A percentile compares a stretch with the other conserved stretches of the same genome.
Evolutionary conservation across 2,113 vertebrate species (phyloP).

Genomic region (Tringa solitaria): DNA sequence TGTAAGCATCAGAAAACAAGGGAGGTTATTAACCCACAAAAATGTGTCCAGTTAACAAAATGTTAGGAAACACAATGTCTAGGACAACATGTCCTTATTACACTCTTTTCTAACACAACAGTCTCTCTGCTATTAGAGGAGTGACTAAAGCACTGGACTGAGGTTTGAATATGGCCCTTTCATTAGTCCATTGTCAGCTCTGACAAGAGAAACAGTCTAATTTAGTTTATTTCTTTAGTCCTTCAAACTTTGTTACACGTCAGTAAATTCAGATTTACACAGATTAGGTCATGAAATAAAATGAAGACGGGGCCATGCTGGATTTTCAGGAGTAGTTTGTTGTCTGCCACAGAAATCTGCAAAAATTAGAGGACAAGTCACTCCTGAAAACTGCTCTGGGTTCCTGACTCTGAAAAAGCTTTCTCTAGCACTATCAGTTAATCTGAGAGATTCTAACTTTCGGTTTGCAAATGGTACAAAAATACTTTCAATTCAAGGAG

Average conservation of each 20-base stretch:
- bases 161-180: background rate
- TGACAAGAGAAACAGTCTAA: background rate
- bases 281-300: background rate
- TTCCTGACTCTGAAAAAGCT: background rate
- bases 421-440: background rate
- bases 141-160: constrained; percentile 23
- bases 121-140: background rate
- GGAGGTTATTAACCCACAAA: constrained; percentile 49
- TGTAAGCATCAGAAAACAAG: constrained; percentile 34
- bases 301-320: rapidly evolving
- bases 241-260: background rate
- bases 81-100: constrained; percentile 16
- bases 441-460: background rate
- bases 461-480: background rate
- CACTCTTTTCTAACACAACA: constrained; percentile 32
- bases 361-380: background rate
- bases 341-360: background rate
- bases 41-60: constrained; percentile 57
- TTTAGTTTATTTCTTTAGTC: background rate
- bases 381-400: background rate
- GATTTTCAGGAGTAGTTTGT: background rate
- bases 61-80: constrained; percentile 17
- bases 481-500: background rate
- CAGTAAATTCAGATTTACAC: background rate
- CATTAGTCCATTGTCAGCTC: background rate